Base-by-base conservation (phyloP, 2,888 invertebrate genomes). In the Druceiella hillmani region DNA sequence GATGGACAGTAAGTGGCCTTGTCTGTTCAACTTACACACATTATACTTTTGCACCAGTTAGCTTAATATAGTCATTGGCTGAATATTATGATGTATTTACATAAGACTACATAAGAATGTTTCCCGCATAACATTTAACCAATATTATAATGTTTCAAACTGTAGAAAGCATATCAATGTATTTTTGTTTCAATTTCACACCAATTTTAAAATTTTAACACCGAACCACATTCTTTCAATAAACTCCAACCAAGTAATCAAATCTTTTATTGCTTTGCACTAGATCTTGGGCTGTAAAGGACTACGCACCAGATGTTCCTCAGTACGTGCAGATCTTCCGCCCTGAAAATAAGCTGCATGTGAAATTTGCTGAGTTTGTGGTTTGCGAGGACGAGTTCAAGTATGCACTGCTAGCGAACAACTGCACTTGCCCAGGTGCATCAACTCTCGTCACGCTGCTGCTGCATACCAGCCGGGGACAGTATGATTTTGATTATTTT, bases 351-450 rank as follows among this genome's bases (percentile, higher is more conserved):
- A 98, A 98, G 61, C 78, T 98, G 52, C 98, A 98, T 68, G 97
- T 98, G 30, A 94, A 97, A 67, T 98, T 98, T 66, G 98, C 98
- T 25, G 97, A 98, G 61, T 94, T 91, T 63, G 92, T 97, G 10
- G 97, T 98, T 20, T 98, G 98, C 66, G 98, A 98, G 65, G 97
- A 98, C 61, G 98, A 98, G 67, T 95, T 98, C 70, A 98, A 98
- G 66, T 98, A 98, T 62, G 97, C 97, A 13, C 76, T 98, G 41
- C 71, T 98, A 50, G 97, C 98, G 44, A 98, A 98, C 74, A 98
- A 98, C 67, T 98, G 97, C 69, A 89, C 97, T 45, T 95, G 94
- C 64, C 97, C 97, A 0, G 98, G 97, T 10, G 93, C 94, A 9
- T 97, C 97, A 28, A 97, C 97, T 0, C 76, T 98, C 43, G 94